Evolutionary conservation across 2,888 invertebrate species (phyloP).

Genomic region (Oxyscelio sp.): DNA sequence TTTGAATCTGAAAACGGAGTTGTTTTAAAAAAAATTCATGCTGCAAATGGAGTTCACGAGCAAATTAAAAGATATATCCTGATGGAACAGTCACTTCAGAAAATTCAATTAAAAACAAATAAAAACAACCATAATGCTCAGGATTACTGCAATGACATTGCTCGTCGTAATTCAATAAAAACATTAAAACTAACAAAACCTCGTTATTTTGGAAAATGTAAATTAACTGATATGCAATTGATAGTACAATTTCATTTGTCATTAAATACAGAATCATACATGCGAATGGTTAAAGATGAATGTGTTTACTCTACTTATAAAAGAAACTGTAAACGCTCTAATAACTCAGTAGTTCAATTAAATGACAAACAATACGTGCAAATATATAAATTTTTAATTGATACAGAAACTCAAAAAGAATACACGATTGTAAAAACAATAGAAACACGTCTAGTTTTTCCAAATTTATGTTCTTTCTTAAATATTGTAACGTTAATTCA

Average conservation of each 20-base stretch:
- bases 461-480: background rate
- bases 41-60: slow-evolving; percentile 44
- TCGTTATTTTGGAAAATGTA: slow-evolving; percentile 32
- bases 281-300: slow-evolving; percentile 19
- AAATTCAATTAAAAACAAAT: background rate
- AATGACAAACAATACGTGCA: background rate
- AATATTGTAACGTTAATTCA: background rate
- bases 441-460: background rate
- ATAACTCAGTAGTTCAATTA: slow-evolving; percentile 19
- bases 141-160: slow-evolving; percentile 9
- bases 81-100: slow-evolving; percentile 11
- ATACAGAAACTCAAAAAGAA: background rate
- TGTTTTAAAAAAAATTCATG: slow-evolving; percentile 30
- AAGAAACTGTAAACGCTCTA: slow-evolving; percentile 12
- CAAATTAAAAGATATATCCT: slow-evolving; percentile 37
- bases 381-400: slow-evolving; percentile 3
- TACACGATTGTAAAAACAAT: background rate
- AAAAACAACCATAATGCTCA: background rate
- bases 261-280: slow-evolving; percentile 11
- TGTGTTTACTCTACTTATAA: slow-evolving; percentile 7
- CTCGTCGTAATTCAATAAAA: slow-evolving; percentile 9
- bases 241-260: slow-evolving; percentile 30
- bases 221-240: background rate
- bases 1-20: slow-evolving; percentile 46
- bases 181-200: slow-evolving; percentile 1